Evolutionary conservation across 2,113 vertebrate genomes (phyloP), one percentile per base, ranked within the genome.

Genomic region (Gobiocypris rarus): DNA sequence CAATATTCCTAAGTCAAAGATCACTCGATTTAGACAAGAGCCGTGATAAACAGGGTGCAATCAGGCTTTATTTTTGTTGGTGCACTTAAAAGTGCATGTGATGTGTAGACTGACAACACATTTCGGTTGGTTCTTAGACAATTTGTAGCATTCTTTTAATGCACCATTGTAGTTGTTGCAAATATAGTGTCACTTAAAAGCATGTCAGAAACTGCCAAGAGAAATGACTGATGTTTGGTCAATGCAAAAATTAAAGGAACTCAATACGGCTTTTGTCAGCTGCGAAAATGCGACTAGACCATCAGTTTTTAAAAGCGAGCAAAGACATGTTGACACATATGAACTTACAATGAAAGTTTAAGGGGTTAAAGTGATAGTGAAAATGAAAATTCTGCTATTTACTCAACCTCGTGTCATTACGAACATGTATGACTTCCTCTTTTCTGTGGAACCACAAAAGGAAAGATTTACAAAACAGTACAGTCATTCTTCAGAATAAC

Each of bases 191-290:
- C 31, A 59, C 15, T 9, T 38, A 17, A 28, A 54, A 10, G 41
- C 48, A 54, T 70, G n/a, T 14, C 28, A 28, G 70, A 50, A 73
- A 59, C 83, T 78, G 65, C 67, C 34, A 26, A 43, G 7, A 78
- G 38, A 26, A 61, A 61, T 24, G 0, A 56, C n/a, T 61, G 8
- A 52, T 7, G 31, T 43, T 13, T 41, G 19, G 52, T 58, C 2
- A 24, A 56, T 14, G 8, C 4, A 56, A 41, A 38, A 58, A 56
- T 54, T 3, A 22, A 56, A 56, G 28, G 28, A 38, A 54, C 38
- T 75, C 3, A 56, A n/a, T 43, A 24, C 3, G 26, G 11, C 19
- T 59, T 22, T 22, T 26, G 17, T 17, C 54, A 5, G 6, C 11
- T 41, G 67, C 34, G 9, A 41, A n/a, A 41, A 70, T 41, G 19